phyloP scores from a whole-genome alignment of 1,140 invertebrate genomes.

The Cecropterus lyciades region DNA sequence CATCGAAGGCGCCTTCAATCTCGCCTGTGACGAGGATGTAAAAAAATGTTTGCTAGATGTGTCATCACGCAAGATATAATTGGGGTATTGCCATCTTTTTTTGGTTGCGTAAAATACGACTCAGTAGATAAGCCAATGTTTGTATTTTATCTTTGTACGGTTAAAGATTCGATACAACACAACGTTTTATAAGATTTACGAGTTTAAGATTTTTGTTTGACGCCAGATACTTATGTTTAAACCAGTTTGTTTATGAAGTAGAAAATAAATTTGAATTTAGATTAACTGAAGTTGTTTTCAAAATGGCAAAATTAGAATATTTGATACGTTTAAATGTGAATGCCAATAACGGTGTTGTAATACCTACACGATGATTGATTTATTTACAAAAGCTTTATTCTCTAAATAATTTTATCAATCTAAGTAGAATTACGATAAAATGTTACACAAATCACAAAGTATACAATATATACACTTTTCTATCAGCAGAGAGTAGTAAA shows the following conservation, averaged over 20 bases:
- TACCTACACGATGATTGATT: no score
- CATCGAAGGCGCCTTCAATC: constrained; percentile 47
- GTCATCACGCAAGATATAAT: constrained; percentile 55
- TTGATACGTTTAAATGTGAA: neutral
- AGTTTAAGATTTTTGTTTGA: constrained; percentile 40
- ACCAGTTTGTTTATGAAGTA: constrained; percentile 1
- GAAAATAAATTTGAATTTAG: neutral
- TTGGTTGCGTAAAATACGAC: constrained; percentile 32
- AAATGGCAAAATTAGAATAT: neutral
- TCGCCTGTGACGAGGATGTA: constrained; percentile 44
- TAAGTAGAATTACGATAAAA: no score
- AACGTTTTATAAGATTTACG: constrained; percentile 47
- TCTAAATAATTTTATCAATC: no score
- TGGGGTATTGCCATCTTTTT: constrained; percentile 48
- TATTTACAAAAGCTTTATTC: no score
- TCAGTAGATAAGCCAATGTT: constrained; percentile 31
- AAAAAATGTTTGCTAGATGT: constrained; percentile 48
- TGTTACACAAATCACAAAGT: no score
- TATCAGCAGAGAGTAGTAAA: no score
- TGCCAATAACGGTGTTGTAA: neutral
- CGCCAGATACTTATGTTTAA: constrained; percentile 17
- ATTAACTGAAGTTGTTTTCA: neutral
- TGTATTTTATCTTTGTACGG: constrained; percentile 30
- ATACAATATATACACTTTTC: no score
- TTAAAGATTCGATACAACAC: no score